Evolutionary conservation across 35 echinoderm and acorn worm genomes (phyloP).

Genomic region (Lytechinus pictus): DNA sequence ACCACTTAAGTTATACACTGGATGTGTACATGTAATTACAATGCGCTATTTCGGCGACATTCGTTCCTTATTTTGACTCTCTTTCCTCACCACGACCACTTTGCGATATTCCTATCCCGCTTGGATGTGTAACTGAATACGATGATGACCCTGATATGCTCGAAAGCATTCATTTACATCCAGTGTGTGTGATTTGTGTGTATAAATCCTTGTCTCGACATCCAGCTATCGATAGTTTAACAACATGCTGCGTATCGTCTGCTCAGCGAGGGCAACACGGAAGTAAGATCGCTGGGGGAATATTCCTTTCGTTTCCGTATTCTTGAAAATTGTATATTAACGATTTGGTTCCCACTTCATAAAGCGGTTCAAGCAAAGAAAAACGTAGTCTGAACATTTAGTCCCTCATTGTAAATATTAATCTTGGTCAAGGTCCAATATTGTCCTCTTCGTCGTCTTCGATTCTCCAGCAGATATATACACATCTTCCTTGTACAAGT

Average conservation of each 20-base stretch:
- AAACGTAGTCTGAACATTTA: neutral
- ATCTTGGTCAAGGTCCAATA: too few species aligned
- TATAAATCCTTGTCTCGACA: neutral
- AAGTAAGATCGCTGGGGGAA: neutral
- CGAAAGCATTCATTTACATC: neutral
- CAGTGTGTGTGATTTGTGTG: neutral
- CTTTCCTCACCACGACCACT: neutral
- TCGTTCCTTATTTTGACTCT: neutral
- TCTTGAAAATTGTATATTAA: neutral
- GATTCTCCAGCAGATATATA: too few species aligned
- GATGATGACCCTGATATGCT: neutral
- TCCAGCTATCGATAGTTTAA: neutral
- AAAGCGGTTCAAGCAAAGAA: neutral
- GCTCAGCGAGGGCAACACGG: neutral
- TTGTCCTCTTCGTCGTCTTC: too few species aligned
- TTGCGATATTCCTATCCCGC: neutral
- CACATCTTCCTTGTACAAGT: too few species aligned
- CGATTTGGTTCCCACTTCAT: neutral
- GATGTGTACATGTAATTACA: neutral
- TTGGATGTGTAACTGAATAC: neutral
- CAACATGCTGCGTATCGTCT: neutral
- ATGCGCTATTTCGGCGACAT: constrained; percentile 9
- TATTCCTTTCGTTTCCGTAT: neutral
- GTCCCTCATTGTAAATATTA: too few species aligned
- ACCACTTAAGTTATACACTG: neutral